Percentiles rank a stretch among this genome's conserved stretches.
These are phyloP conservation scores for Pagetopsis macropterus DNA, from an alignment of 2,797 vertebrate species.

Conservation along the genomic window DNA sequence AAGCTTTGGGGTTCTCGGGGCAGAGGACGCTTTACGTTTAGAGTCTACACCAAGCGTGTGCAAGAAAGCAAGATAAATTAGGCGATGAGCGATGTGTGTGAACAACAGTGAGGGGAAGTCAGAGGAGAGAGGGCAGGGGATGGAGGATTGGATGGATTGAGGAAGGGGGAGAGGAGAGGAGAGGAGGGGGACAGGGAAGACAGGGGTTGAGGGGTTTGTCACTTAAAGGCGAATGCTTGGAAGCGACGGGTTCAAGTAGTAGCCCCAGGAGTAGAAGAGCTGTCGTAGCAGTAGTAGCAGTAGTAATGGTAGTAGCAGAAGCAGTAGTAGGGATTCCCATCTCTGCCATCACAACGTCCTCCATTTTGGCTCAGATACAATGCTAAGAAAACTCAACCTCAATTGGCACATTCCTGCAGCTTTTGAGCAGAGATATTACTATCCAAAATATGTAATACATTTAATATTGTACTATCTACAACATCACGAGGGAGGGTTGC, in stretches of 20 bases:
- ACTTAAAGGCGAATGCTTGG: constrained; percentile 82
- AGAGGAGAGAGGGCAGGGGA: constrained; percentile 9
- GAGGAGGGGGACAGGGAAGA: constrained; percentile 69
- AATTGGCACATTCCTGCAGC: constrained; percentile 76
- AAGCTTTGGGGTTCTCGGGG: constrained; percentile 76
- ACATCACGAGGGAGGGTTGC: constrained; percentile 57
- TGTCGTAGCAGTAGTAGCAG: constrained; percentile 69
- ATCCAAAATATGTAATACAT: constrained; percentile 68
- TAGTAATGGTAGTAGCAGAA: constrained; percentile 76
- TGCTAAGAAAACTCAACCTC: constrained; percentile 70
- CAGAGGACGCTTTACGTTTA: constrained; percentile 65
- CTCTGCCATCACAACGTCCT: constrained; percentile 78
- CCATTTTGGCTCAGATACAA: constrained; percentile 74
- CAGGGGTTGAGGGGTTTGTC: constrained; percentile 80
- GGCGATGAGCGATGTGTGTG: constrained; percentile 35
- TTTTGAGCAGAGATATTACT: constrained; percentile 78
- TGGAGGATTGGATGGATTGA: constrained; percentile 51
- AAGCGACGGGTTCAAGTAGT: constrained; percentile 80
- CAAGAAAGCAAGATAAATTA: constrained; percentile 50
- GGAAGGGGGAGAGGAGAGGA: constrained; percentile 63
- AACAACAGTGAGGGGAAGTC: constrained; percentile 38
- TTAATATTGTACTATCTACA: constrained; percentile 54
- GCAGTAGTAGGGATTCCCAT: constrained; percentile 76
- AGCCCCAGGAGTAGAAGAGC: constrained; percentile 76
- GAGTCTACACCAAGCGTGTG: constrained; percentile 75